Evolutionary conservation across 2,113 vertebrate species (phyloP).

Genomic region (Neolamprologus brichardi): DNA sequence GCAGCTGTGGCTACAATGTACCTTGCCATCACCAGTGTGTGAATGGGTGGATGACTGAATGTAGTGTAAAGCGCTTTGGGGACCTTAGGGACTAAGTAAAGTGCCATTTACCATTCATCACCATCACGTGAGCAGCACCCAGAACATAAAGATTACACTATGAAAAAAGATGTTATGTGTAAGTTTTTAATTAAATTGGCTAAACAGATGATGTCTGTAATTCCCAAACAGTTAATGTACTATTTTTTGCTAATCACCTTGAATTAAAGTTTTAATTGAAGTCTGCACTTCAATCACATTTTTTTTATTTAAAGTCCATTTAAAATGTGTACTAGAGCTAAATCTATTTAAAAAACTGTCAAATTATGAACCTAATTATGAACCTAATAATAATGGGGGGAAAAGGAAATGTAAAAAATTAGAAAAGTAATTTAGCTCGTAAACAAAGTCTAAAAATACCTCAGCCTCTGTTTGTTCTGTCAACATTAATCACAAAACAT

Average conservation of each 20-base stretch:
- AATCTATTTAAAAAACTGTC: not conserved
- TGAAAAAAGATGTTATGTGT: not conserved
- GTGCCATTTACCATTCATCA: not conserved
- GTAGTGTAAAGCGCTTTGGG: not conserved
- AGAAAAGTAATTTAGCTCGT: slow-evolving; percentile 2
- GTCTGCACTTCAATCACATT: not conserved
- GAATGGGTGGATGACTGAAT: not conserved
- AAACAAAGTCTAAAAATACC: slow-evolving; percentile 38
- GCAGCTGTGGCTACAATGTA: not conserved
- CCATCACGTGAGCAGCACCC: not conserved
- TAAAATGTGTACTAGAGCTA: not conserved
- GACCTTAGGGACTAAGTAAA: not conserved
- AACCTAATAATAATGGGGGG: accelerated
- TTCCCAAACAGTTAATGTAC: not conserved
- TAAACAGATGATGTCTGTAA: not conserved
- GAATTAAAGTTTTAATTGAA: not conserved
- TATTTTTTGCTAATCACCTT: not conserved
- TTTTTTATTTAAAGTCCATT: not conserved
- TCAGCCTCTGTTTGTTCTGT: slow-evolving; percentile 1
- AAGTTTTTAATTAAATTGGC: not conserved
- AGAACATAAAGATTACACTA: not conserved
- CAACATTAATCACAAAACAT: not conserved
- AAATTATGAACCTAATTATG: not conserved
- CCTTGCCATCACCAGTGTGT: not conserved
- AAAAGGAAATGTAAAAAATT: not conserved